Evolutionary conservation across 2,888 invertebrate species (phyloP), one percentile per base, ranked within the genome.

Genomic region (Polymixis flavicincta): DNA sequence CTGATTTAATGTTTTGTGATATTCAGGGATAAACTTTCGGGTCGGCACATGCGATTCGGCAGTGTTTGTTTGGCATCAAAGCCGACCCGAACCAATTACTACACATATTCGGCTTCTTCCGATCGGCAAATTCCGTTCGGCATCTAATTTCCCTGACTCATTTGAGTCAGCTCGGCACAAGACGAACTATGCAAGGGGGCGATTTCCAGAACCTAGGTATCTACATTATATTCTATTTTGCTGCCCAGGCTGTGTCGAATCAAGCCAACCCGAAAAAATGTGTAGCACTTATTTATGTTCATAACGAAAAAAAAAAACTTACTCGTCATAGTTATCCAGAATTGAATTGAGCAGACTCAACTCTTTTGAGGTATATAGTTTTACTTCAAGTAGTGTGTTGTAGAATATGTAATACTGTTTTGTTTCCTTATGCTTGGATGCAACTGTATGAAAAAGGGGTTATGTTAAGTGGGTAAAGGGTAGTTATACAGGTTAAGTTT

Each of bases 391-490:
- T 71, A 99, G 96, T 4, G 99, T 99, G 93, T 99, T 99, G 95
- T 99, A 99, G 80, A 99, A 97, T 59, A 99, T 99, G 93, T 98
- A 99, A 96, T 99, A 99, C 96, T 99, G 99, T 94, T 99, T 99
- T 0, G 99, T 99, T 97, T 99, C 99, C 92, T 98, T 98, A 93
- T 99, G 99, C 90, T 99, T 99, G 48, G 98, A 98, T 81, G 99
- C 98, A 91, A 99, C 99, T 99, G 95, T 79, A 97, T 93, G 61
- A 93, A 82, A 85, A 77, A 68, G 57, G 14, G 7, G 22, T 0
- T 37, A 25, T 55, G n/a, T 61, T 66, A 50, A n/a, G 19, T 19
- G 19, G 57, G 14, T 32, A 32, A n/a, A 37, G 50, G 25, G 22
- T 14, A n/a, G n/a, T n/a, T n/a, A n/a, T n/a, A n/a, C n/a, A n/a